Base-by-base conservation (phyloP, 1,140 invertebrate genomes). In the Akabosia matsudoensis region DNA sequence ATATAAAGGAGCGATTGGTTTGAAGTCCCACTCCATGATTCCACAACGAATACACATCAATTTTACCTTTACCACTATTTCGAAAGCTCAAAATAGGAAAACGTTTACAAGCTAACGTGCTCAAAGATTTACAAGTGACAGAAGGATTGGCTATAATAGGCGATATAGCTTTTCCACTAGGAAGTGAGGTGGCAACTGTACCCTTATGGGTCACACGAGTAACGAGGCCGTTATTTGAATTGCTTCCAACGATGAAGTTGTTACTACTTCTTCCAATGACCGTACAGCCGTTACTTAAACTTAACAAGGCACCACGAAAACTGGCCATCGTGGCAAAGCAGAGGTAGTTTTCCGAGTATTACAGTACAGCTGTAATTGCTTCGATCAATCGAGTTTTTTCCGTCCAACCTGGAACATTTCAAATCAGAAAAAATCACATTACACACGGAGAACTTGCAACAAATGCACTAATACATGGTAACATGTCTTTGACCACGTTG, bases 31-130 rank as follows among this genome's bases (percentile, higher is more conserved):
- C 61, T 30, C 61, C 61, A 67, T 22, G 24, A 67, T 67, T 67
- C 61, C 61, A 67, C 31, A 67, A 67, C 61, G 61, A 67, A 22
- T 30, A 30, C 61, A 67, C 61, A 31, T 67, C 61, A 30, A 67
- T 31, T 67, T 31, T 67, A 28, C 61, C 61, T 30, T 67, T 67
- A 67, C 61, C 61, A 67, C 24, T 67, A 67, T n/a, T 67, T 67
- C 61, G 28, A 67, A 67, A 67, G 61, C 61, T 67, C 61, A 67
- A 67, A 30, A 67, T 67, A 67, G 61, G 61, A 67, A 67, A 67
- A 10, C 61, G 61, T 67, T 67, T 67, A 67, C 61, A 67, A n/a
- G 61, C 61, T 67, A 67, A 67, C 10, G 61, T 67, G 61, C 24
- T 67, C 61, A 67, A 30, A 30, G 61, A 30, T 67, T 67, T 67